Percentiles rank a stretch among this genome's conserved stretches.
phyloP scores from a whole-genome alignment of 2,797 vertebrate genomes.

The Gymnoscopelus microlampas region DNA sequence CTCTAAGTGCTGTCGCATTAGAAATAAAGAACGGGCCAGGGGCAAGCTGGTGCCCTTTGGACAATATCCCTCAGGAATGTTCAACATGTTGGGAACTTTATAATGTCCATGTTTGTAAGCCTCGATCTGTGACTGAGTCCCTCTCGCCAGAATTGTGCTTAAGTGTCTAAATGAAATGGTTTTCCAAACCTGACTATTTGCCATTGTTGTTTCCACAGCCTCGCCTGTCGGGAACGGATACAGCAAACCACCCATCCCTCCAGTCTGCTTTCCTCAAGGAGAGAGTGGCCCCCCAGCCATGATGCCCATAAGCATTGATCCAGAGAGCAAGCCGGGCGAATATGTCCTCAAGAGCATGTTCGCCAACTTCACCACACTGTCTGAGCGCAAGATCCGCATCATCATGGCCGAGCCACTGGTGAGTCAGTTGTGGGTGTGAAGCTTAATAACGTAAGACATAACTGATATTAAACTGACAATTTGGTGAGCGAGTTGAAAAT shows the following conservation, averaged over 20 bases:
- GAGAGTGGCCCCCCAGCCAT: conserved; percentile 92
- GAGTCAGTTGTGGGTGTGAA: conserved; percentile 65
- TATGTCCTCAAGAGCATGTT: conserved; percentile 97
- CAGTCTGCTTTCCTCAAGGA: conserved; percentile 87
- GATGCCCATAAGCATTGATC: conserved; percentile 92
- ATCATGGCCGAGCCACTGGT: conserved; percentile 98
- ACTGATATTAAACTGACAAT: too few relatives aligned
- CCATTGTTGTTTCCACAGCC: conserved; percentile 78
- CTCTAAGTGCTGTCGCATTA: conserved; percentile 44
- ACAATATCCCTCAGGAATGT: conserved; percentile 67
- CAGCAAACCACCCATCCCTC: conserved; percentile 89
- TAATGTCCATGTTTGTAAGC: conserved; percentile 65
- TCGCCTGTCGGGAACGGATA: conserved; percentile 96
- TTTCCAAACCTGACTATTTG: conserved; percentile 26
- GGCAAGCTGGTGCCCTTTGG: conserved; percentile 64
- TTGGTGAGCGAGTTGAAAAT: too few relatives aligned
- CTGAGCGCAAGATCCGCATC: conserved; percentile 95
- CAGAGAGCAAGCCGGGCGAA: conserved; percentile 96
- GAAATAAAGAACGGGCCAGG: conserved; percentile 54
- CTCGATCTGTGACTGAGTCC: conserved; percentile 20
- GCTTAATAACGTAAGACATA: too few relatives aligned
- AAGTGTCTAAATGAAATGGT: conserved; percentile 17
- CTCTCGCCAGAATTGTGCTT: conserved; percentile 26
- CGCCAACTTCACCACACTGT: conserved; percentile 91
- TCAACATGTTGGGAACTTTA: conserved; percentile 64